Evolutionary conservation across 2,113 vertebrate species (phyloP), one percentile per base, ranked within the genome.

Genomic region (Coptodon rendalli): DNA sequence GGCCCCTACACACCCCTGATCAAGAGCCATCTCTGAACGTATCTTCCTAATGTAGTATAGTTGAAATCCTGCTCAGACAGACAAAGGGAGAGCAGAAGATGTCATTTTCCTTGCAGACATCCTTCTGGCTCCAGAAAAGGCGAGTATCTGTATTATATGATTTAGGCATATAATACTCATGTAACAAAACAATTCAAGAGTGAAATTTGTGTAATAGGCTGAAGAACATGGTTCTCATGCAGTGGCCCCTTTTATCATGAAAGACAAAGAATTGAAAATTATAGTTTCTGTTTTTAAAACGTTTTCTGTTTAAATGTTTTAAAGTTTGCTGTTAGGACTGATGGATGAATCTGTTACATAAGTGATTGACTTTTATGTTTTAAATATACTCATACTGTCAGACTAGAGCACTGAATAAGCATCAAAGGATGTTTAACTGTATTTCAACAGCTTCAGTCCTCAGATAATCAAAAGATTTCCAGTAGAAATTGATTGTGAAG

Each of bases 21-120:
- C 31, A 19, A 63, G 31, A 63, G 9, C 3, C 6, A 0, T n/a
- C 31, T 34, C 31, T 63, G 59, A 0, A 36, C 61, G 0, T 5
- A 7, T 22, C 59, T 63, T 63, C 16, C 2, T 34, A 0, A 63
- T 63, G 59, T 63, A 34, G 57, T 6, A 0, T 4, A 10, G 29
- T 19, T 61, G 27, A 61, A 61, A 17, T 61, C 27, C 27, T n/a
- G 61, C 61, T n/a, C 10, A 66, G 61, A 34, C 17, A 36, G 17
- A 66, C 2, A 66, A 38, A 7, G 1, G 2, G 31, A 66, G 61
- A 38, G 36, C 61, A 66, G 27, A 59, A 16, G 53, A 54, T 54
- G 6, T 4, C 17, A 3, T 36, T 36, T 38, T 3, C 17, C 17
- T 66, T 66, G 61, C 6, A 36, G 4, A n/a, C 1, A 36, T 66